Base-by-base conservation (phyloP, 2,113 vertebrate genomes). In the Jaculus jaculus region DNA sequence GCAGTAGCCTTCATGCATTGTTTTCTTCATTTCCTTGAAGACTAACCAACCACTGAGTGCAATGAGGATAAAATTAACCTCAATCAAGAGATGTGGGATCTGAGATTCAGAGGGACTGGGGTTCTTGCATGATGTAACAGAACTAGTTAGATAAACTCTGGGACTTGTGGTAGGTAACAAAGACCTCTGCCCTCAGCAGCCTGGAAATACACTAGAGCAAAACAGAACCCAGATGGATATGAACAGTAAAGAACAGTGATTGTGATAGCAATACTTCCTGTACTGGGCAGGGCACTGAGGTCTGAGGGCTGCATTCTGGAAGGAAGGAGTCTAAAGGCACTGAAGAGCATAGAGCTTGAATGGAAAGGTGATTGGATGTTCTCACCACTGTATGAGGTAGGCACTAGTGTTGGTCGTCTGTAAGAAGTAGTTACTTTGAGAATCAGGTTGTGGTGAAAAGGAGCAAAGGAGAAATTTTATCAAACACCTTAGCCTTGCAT, bases 101-200 rank as follows among this genome's bases (percentile, higher is more conserved):
- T 83, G 39, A 10, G n/a, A 72, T 74, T 92, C 42, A 39, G n/a
- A 87, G n/a, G 63, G 6, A 2, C 11, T 65, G 77, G 75, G 21
- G 26, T 54, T 66, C 23, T 94, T 84, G 28, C 32, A 32, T 87
- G 82, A 91, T 20, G 2, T 66, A 23, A 51, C 47, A 80, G 30
- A 71, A 69, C 34, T n/a, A 83, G 20, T 89, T 80, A 93, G 24
- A 87, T 79, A 21, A 94, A 10, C 39, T 82, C 60, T 20, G 79
- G 69, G 10, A 69, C 8, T 94, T 21, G 32, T 24, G 11, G 12
- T 42, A 4, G 32, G 21, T 26, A 80, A 84, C 28, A 84, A 82
- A 93, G 4, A 75, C 15, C 20, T 90, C 21, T 23, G 20, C 12
- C 26, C 18, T 87, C 66, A 84, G 93, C 61, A 71, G 58, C 23